Base-by-base conservation (phyloP, 2,797 vertebrate species). In the Echeneis naucrates region DNA sequence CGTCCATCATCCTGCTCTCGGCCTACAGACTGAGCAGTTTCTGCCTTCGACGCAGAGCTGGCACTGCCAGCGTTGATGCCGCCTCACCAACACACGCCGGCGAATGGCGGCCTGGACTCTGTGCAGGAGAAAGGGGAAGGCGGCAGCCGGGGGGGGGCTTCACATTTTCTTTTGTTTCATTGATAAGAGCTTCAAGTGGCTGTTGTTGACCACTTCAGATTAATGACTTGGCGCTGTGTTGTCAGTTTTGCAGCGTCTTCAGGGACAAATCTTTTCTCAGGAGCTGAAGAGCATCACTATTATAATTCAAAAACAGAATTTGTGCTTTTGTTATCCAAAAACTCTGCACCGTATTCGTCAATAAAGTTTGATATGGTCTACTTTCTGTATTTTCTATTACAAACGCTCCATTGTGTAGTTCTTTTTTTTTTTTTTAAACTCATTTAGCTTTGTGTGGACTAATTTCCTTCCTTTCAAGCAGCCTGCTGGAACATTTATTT, bases 11-110 rank as follows among this genome's bases (percentile, higher is more conserved):
- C 63, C 71, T 75, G 26, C 56, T 81, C 73, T 21, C 61, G 58
- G 78, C 70, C 62, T 66, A 10, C 74, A 81, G 47, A 78, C 56
- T 61, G 74, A 62, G 67, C 80, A 72, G 51, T 77, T 84, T 72
- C 42, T 67, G 78, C 63, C 70, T n/a, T 2, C 17, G 60, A 55
- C 50, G 57, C 16, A 69, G 73, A 62, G 67, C 35, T 81, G 75
- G 64, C 68, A 71, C 51, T 17, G 12, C n/a, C 27, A 33, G 67
- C 13, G 27, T 52, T n/a, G 9, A 72, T 44, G 62, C 79, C 17
- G 48, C 75, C 58, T 52, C 70, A n/a, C 21, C 14, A 37, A 27
- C 21, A 42, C 13, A 32, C 4, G 4, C 53, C 5, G 47, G 79
- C 75, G 68, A 68, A 75, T n/a, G n/a, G n/a, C n/a, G n/a, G n/a